Base-by-base conservation (phyloP, 1,140 invertebrate genomes). In the Meteorus sp. region DNA sequence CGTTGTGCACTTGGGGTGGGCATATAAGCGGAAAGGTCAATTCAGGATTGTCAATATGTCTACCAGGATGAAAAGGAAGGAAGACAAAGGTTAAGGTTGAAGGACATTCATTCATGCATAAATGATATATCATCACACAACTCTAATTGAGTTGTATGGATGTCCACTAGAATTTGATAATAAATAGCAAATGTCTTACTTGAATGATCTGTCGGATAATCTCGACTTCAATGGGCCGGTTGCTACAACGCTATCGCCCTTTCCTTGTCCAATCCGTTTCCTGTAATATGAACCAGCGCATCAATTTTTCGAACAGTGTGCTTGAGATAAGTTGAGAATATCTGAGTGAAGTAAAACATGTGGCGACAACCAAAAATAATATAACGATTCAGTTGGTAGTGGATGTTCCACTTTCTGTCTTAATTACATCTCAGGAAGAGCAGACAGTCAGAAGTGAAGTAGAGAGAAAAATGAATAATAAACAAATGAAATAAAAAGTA, bases 121-220 rank as follows among this genome's bases (percentile, higher is more conserved):
- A n/a, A n/a, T n/a, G n/a, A n/a, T n/a, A n/a, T n/a, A n/a, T n/a
- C n/a, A n/a, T n/a, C n/a, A n/a, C n/a, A n/a, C n/a, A n/a, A n/a
- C n/a, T n/a, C n/a, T n/a, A n/a, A n/a, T n/a, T n/a, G n/a, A n/a
- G n/a, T n/a, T n/a, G n/a, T n/a, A n/a, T n/a, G n/a, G n/a, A n/a
- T n/a, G n/a, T n/a, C n/a, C n/a, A 22, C 2, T 48, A 29, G 23
- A 19, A 29, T n/a, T 33, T 15, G 20, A 35, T 19, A 22, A 13
- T 29, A 27, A 17, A 9, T 25, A 19, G 27, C 15, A 25, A 50
- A 48, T 37, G 48, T 20, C 65, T 72, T 48, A 77, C 75, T 71
- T 75, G 39, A 65, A 72, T 0, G 63, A 58, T 37, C 63, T 56
- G 15, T 65, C 63, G 9, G 59, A 53, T 1, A 54, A 50, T 31